These are phyloP conservation scores for Xiphophorus couchianus DNA, from an alignment of 2,113 vertebrate species.

Conservation along the genomic window DNA sequence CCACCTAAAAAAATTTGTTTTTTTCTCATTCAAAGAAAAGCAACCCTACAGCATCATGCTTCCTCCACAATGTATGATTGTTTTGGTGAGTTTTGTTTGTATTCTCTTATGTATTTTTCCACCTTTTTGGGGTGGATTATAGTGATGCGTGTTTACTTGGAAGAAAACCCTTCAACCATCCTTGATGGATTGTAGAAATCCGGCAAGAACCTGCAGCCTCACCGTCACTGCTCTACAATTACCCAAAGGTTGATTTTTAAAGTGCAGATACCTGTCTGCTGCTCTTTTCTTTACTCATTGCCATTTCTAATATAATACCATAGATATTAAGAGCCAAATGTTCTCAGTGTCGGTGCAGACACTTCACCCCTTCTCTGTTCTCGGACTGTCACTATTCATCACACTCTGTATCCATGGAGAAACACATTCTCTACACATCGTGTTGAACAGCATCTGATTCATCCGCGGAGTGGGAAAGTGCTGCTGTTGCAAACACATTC, in stretches of 20 bases:
- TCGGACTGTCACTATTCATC: constrained; percentile 49
- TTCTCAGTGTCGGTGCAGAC: constrained; percentile 5
- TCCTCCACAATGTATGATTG: too few relatives aligned
- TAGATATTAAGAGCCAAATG: constrained; percentile 20
- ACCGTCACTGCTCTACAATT: constrained; percentile 19
- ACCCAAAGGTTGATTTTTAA: constrained; percentile 10
- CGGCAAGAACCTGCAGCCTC: neutral
- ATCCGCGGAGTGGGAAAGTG: neutral
- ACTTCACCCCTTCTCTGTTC: constrained; percentile 15
- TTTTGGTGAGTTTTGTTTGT: too few relatives aligned
- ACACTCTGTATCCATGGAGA: constrained; percentile 30
- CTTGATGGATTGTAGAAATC: neutral
- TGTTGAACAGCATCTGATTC: constrained; percentile 24
- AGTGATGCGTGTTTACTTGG: too few relatives aligned
- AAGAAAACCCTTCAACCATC: too few relatives aligned
- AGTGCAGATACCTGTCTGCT: neutral
- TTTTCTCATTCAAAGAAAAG: too few relatives aligned
- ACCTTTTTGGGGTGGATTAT: too few relatives aligned
- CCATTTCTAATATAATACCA: constrained; percentile 20
- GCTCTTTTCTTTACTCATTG: constrained; percentile 19
- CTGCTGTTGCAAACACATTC: neutral
- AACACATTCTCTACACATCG: constrained; percentile 32
- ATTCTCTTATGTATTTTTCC: too few relatives aligned
- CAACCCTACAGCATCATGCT: too few relatives aligned
- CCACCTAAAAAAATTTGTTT: too few relatives aligned